phyloP scores from a whole-genome alignment of 1,140 invertebrate species.

The honey bee (Apis mellifera) region Amel_HAv3.1 CM009936.2:11561501-11562000 shows the following conservation, averaged over 20 bases:
- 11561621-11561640: background rate
- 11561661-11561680: slow-evolving; percentile 4
- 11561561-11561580: background rate
- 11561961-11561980: too few species aligned
- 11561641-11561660: background rate
- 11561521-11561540: background rate
- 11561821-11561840: background rate
- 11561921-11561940: background rate
- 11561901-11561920: too few species aligned
- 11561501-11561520: too few species aligned
- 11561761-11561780: slow-evolving; percentile 1
- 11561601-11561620: background rate
- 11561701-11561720: slow-evolving; percentile 27
- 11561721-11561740: slow-evolving; percentile 25
- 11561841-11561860: background rate
- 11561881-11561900: background rate
- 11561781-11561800: slow-evolving; percentile 6
- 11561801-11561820: background rate
- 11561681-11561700: background rate
- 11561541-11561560: background rate
- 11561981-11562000: too few species aligned
- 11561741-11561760: slow-evolving; percentile 10
- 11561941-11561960: background rate
- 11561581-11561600: too few species aligned
- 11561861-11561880: background rate